Evolutionary conservation across 2,113 vertebrate genomes (phyloP).

Genomic region (Eulemur macaco): DNA sequence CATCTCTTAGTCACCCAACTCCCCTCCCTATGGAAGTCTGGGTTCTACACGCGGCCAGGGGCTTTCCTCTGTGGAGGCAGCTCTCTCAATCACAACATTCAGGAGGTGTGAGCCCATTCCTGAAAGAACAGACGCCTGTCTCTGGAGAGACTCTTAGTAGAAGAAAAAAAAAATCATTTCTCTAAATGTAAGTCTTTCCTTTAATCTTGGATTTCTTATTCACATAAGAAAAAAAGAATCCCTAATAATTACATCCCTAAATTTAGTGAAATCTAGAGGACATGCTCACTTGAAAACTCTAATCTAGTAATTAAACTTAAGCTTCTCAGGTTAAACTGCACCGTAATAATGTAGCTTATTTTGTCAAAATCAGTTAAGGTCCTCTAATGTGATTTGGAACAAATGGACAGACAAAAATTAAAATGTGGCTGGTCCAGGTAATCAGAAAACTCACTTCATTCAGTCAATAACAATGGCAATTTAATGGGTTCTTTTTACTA

Average conservation of each 20-base stretch:
- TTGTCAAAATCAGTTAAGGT: conserved; percentile 59
- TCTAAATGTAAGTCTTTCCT: conserved; percentile 11
- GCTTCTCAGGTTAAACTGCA: conserved; percentile 42
- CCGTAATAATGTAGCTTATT: conserved; percentile 49
- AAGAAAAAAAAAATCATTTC: not conserved
- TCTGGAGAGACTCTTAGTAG: not conserved
- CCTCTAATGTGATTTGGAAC: conserved; percentile 31
- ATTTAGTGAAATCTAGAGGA: conserved; percentile 45
- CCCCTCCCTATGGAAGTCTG: not conserved
- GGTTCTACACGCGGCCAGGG: not conserved
- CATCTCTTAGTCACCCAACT: not conserved
- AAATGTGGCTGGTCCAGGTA: conserved; percentile 47
- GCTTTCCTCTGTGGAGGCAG: not conserved
- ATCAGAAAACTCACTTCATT: conserved; percentile 56
- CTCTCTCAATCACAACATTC: not conserved
- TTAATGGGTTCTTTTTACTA: conserved; percentile 45
- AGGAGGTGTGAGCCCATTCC: not conserved
- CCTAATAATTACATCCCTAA: conserved; percentile 1
- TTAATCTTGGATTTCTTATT: not conserved
- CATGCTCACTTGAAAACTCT: conserved; percentile 33
- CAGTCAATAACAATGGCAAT: conserved; percentile 49
- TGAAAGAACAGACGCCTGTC: not conserved
- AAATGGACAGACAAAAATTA: conserved; percentile 59
- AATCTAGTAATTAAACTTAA: conserved; percentile 49
- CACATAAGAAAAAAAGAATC: conserved; percentile 13